Base-by-base conservation (phyloP, 2,113 vertebrate species). In the Otis tarda region DNA sequence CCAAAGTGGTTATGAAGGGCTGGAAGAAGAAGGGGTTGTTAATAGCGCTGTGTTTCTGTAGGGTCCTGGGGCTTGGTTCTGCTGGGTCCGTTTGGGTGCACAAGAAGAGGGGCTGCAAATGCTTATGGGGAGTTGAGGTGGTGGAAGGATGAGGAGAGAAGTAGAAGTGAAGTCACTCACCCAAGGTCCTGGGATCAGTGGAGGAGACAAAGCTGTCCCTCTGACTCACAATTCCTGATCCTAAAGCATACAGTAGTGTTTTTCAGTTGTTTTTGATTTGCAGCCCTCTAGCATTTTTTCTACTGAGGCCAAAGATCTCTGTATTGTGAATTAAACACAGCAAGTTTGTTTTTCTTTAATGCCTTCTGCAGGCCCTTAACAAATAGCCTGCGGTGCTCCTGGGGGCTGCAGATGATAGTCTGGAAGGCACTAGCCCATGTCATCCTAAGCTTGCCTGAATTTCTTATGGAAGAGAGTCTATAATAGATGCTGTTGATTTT, bases 181-280 rank as follows among this genome's bases (percentile, higher is more conserved):
- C 52, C 50, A 56, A 90, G 47, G 24, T 68, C 22, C 61, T 64
- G 43, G 39, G 30, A 23, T 52, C 64, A 27, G 41, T 15, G 7
- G 31, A 63, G 63, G 39, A 74, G 64, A 55, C 37, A 75, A 16
- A 64, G 67, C 23, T 50, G 10, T 33, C n/a, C 33, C 30, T 70
- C 56, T n/a, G 15, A 14, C 64, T 86, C 20, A 22, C 16, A 22
- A 70, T 85, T 84, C 30, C 45, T 15, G 24, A 39, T 27, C 24
- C 37, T 33, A 63, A 86, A 35, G 43, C 24, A 33, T 30, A 13
- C 1, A 28, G 2, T 15, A 52, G 28, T 22, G 35, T 20, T 89
- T 92, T 70, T 63, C 64, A 71, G 37, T 84, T 80, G 43, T 20
- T 87, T 93, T 89, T 83, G 50, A n/a, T 93, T 88, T 74, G 28